A percentile compares a stretch with the other conserved stretches of the same genome.
These are phyloP conservation scores for Scomber colias DNA, from an alignment of 2,113 vertebrate genomes.

Conservation along the genomic window DNA sequence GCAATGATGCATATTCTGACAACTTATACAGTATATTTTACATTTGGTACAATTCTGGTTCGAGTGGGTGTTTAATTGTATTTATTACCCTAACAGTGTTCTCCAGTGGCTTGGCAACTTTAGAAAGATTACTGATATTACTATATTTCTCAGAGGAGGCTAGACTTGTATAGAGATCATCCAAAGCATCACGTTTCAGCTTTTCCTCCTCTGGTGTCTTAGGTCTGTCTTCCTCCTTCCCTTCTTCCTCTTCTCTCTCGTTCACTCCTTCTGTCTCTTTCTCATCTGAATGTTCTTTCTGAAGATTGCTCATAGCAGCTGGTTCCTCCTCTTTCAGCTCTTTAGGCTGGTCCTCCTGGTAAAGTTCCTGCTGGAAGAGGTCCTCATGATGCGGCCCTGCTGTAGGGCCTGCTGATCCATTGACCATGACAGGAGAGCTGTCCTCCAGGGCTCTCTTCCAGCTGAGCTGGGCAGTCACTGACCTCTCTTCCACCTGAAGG, in stretches of 20 bases:
- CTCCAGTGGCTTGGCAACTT: constrained; percentile 61
- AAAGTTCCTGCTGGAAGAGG: constrained; percentile 63
- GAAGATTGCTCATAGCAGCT: constrained; percentile 32
- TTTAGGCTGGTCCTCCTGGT: constrained; percentile 66
- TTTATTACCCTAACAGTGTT: constrained; percentile 65
- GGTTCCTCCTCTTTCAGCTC: constrained; percentile 68
- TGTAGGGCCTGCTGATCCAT: constrained; percentile 77
- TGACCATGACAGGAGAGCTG: constrained; percentile 88
- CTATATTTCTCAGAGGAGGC: constrained; percentile 72
- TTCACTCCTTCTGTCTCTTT: constrained; percentile 52
- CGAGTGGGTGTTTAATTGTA: background rate
- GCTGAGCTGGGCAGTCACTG: constrained; percentile 86
- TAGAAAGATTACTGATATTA: constrained; percentile 60
- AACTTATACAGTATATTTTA: background rate
- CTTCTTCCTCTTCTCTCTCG: constrained; percentile 62
- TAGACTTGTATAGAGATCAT: constrained; percentile 75
- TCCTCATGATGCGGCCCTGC: constrained; percentile 63
- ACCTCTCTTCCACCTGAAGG: constrained; percentile 89
- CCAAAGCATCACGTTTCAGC: constrained; percentile 65
- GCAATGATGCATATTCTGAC: background rate
- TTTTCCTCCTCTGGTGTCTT: constrained; percentile 68
- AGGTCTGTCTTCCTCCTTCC: constrained; percentile 59
- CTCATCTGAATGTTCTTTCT: constrained; percentile 60
- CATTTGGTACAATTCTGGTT: background rate
- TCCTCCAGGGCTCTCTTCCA: constrained; percentile 89